Percentiles rank a stretch among this genome's conserved stretches.
These are phyloP conservation scores for Stenchaetothrips biformis DNA, from an alignment of 2,888 invertebrate genomes.

Conservation along the genomic window DNA sequence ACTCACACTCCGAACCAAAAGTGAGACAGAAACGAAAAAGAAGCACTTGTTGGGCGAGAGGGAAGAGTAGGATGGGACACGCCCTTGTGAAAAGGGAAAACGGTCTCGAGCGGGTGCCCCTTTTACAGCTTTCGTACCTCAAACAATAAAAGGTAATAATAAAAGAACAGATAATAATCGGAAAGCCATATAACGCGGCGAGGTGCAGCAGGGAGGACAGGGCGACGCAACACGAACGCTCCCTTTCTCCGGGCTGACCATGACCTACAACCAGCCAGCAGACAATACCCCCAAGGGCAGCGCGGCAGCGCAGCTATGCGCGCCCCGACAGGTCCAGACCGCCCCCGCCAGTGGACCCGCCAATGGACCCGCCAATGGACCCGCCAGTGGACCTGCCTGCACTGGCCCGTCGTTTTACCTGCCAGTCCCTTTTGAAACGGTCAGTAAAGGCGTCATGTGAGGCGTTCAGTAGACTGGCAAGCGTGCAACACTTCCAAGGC, in stretches of 20 bases:
- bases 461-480: no score
- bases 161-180: background rate
- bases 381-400: background rate
- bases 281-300: background rate
- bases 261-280: background rate
- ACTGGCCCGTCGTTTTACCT: background rate
- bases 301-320: no score
- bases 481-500: no score
- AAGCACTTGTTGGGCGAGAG: background rate
- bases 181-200: background rate
- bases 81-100: background rate
- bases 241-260: conserved; percentile 14
- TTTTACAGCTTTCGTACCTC: background rate
- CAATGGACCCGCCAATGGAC: no score
- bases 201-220: no score
- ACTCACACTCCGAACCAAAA: background rate
- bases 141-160: background rate
- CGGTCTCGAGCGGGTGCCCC: background rate
- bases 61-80: background rate
- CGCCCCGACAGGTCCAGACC: no score
- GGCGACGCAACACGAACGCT: background rate
- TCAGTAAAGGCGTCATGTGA: no score
- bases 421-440: no score
- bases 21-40: background rate
- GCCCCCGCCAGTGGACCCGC: no score